A percentile compares a stretch with the other conserved stretches of the same genome.
These are phyloP conservation scores for Rynchops niger DNA, from an alignment of 2,113 vertebrate species.

Conservation along the genomic window DNA sequence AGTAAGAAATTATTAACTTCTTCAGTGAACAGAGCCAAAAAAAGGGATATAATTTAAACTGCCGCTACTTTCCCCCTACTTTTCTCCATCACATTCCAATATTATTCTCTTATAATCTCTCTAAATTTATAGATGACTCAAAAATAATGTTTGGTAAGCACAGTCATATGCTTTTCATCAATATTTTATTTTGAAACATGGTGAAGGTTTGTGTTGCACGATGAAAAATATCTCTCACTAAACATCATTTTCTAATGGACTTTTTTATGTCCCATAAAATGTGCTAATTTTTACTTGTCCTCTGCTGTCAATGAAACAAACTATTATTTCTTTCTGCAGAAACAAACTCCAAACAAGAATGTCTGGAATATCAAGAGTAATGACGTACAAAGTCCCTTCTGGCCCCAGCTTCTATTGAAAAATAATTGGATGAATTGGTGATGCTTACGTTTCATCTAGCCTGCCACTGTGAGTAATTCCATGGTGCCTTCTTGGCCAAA, in stretches of 20 bases:
- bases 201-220: not conserved
- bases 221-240: not conserved
- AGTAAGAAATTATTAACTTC: not conserved
- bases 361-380: conserved; percentile 61
- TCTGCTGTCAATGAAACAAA: conserved; percentile 58
- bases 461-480: conserved; percentile 44
- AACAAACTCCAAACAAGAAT: conserved; percentile 37
- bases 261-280: conserved; percentile 53
- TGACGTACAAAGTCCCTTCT: conserved; percentile 37
- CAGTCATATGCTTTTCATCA: not conserved
- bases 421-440: conserved; percentile 61
- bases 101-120: not conserved
- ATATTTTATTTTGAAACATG: conserved; percentile 14
- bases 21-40: not conserved
- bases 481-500: conserved; percentile 16
- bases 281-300: conserved; percentile 59
- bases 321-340: conserved; percentile 56
- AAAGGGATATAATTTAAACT: not conserved
- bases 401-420: conserved; percentile 38
- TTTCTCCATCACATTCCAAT: not conserved
- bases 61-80: not conserved
- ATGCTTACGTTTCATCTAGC: conserved; percentile 59
- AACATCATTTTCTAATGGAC: conserved; percentile 49
- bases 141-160: not conserved
- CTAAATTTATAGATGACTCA: not conserved